Evolutionary conservation across 1,140 invertebrate species (phyloP), one percentile per base, ranked within the genome.

Genomic region (Prorops nasuta): DNA sequence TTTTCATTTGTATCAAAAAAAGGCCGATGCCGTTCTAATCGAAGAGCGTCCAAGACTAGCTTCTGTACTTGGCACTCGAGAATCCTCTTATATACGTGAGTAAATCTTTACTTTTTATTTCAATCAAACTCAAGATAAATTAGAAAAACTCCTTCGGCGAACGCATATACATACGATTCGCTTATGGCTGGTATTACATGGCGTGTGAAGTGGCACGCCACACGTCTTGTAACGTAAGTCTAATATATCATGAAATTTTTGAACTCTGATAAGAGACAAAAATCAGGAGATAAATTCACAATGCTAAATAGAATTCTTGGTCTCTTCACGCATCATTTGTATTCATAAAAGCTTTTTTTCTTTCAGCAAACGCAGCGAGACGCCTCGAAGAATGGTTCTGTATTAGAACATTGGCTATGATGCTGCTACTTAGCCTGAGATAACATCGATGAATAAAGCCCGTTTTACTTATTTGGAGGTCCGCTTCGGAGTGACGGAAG

Each of bases 1-100:
- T 66, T 81, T 83, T 71, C 75, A 82, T 45, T 77, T 84, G 41
- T 85, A 84, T 73, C 74, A 74, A 18, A 74, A 76, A 41, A 71
- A 77, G 51, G 75, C 76, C 10, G 79, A 78, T 16, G 61, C 82
- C 3, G 58, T 80, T n/a, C 62, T 86, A 32, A 82, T 83, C 51
- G 84, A 86, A 64, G 84, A 86, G 69, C 76, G 80, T 56, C 85
- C 84, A 19, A 78, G 83, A 63, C 78, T 86, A 22, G 84, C 84
- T 20, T 83, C 84, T 2, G 84, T 86, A 21, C 75, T 86, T 66
- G 84, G 84, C 46, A 85, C 83, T 28, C 80, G 83, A 31, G 83
- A 85, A 69, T 80, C 80, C 17, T 74, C 76, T 45, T 70, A 68
- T 19, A 64, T 56, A 28, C 66, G 73, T 76, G n/a, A 68, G 53